These are phyloP conservation scores for Sitophilus oryzae DNA, from an alignment of 1,140 invertebrate species.

Conservation along the genomic window DNA sequence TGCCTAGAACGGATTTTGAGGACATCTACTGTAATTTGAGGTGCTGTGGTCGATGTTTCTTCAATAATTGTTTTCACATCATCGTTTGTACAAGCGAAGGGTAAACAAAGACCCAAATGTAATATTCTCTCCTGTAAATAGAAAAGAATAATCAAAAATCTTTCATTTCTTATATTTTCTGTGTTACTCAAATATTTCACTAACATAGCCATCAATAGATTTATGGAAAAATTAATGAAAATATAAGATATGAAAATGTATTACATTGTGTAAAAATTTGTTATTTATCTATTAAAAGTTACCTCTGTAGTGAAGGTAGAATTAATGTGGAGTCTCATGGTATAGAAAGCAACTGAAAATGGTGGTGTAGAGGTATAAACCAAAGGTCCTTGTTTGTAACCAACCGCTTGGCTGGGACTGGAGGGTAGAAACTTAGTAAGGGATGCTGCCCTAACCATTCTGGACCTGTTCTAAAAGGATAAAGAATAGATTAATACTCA, in stretches of 20 bases:
- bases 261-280: too few species aligned
- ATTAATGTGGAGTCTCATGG: slow-evolving; percentile 34
- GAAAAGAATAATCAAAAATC: neutral
- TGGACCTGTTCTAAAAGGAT: slow-evolving; percentile 27
- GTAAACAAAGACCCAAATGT: slow-evolving; percentile 68
- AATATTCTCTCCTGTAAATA: slow-evolving; percentile 52
- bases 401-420: slow-evolving; percentile 29
- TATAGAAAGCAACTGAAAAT: slow-evolving; percentile 37
- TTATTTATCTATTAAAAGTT: too few species aligned
- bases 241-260: too few species aligned
- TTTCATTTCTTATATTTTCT: neutral
- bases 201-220: neutral
- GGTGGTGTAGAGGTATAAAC: slow-evolving; percentile 33
- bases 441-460: slow-evolving; percentile 16
- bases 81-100: slow-evolving; percentile 56
- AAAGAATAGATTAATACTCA: too few species aligned
- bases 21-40: slow-evolving; percentile 46
- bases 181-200: neutral
- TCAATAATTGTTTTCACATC: slow-evolving; percentile 56
- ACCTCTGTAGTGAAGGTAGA: slow-evolving; percentile 35
- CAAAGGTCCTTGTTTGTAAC: slow-evolving; percentile 33
- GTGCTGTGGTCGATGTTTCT: slow-evolving; percentile 47
- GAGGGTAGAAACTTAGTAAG: slow-evolving; percentile 12
- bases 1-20: slow-evolving; percentile 60
- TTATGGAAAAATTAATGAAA: too few species aligned